Conservation (phyloP, 2,797 vertebrate genomes). For the Distichodus sexfasciatus region DNA sequence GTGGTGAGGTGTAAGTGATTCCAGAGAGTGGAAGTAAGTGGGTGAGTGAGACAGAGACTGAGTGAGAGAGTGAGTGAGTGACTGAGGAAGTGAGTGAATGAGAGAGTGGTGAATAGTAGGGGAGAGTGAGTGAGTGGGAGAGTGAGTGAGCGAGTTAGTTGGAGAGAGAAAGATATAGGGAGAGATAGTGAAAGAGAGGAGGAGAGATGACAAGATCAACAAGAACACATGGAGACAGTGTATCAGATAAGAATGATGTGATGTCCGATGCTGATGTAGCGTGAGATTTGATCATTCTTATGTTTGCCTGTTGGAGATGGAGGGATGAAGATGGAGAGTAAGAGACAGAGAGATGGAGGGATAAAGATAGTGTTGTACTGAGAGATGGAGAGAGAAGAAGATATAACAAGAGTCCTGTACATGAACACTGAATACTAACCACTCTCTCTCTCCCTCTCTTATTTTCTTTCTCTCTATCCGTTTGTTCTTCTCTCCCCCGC, state of each 20-base stretch:
- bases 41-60: no score
- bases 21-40: no score
- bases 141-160: neutral
- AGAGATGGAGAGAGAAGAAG: neutral
- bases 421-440: no score
- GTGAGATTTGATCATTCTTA: neutral
- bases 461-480: no score
- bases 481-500: neutral
- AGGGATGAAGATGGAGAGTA: neutral
- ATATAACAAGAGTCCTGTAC: neutral
- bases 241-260: neutral
- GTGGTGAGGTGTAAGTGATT: no score
- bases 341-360: neutral
- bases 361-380: neutral
- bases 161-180: neutral
- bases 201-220: neutral
- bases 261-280: slow-evolving; percentile 14
- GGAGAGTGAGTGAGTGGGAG: neutral
- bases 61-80: no score
- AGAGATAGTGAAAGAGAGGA: no score
- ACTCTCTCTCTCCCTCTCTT: neutral
- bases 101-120: no score
- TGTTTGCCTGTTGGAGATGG: slow-evolving; percentile 9
- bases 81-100: no score
- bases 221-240: neutral